Evolutionary conservation across 1,140 invertebrate species (phyloP), one percentile per base, ranked within the genome.

Genomic region (Goniozus legneri): DNA sequence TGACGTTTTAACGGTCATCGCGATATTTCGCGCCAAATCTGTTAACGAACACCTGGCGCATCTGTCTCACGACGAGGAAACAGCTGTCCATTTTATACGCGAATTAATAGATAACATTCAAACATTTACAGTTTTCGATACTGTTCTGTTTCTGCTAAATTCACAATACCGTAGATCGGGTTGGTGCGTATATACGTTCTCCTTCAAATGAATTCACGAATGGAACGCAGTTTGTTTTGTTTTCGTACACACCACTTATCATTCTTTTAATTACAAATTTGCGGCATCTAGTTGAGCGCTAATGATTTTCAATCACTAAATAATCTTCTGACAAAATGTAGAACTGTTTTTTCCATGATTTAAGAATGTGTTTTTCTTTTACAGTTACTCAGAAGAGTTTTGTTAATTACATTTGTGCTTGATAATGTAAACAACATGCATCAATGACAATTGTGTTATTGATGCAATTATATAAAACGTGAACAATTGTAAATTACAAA

Each of bases 1-100:
- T 10, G 14, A 15, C n/a, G 8, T 16, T 14, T 22, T 12, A 10
- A 21, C 8, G 18, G 20, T 38, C 33, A 40, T 20, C 19, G 32
- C 34, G 20, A 36, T 20, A 36, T 69, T 65, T 52, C 47, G 62
- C 65, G 61, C 62, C 63, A 69, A 67, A 64, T 67, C 55, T 39
- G 35, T 36, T 44, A 50, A 54, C 54, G 47, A 21, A 22, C 62
- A 66, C 62, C 65, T 67, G 63, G 63, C 65, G 58, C 63, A 57
- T 60, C 57, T 61, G 61, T 32, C 52, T 40, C 34, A 36, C 8
- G n/a, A 14, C 24, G 37, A 34, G 58, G 44, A 58, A 67, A 68
- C 66, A 68, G 66, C 66, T 68, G 66, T 65, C 56, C 46, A 39
- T 53, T 34, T 27, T 30, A 33, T 21, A 54, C 33, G 24, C 31